Conservation (phyloP, 92 coral and sea anemone species). For the Porites divaricata region DNA sequence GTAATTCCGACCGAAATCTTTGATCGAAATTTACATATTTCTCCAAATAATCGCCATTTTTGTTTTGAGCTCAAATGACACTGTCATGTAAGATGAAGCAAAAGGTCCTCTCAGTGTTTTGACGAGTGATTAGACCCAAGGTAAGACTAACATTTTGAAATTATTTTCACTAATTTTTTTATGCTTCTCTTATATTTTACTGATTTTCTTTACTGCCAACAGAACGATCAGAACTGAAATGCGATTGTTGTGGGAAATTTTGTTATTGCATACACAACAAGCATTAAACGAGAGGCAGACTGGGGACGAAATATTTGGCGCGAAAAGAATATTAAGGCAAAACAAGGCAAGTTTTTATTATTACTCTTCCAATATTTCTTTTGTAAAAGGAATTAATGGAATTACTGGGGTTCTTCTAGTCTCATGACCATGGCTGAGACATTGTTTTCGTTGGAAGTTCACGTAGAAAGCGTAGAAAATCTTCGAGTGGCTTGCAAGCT, state of each 20-base stretch:
- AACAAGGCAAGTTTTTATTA: background rate
- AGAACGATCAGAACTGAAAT: too few relatives aligned
- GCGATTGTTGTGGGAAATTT: background rate
- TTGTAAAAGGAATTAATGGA: background rate
- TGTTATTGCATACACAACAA: background rate
- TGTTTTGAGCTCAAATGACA: background rate
- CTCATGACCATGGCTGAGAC: slow-evolving; percentile 60
- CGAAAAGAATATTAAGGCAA: slow-evolving; percentile 7
- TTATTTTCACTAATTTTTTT: background rate
- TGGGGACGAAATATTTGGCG: slow-evolving; percentile 44
- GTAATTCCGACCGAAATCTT: background rate
- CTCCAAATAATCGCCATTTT: background rate
- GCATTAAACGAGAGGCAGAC: background rate
- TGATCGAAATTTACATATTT: slow-evolving; percentile 2
- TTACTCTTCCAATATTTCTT: background rate
- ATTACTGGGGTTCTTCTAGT: background rate
- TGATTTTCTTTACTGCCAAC: too few relatives aligned
- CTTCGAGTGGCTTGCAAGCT: slow-evolving; percentile 72
- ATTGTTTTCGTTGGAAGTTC: slow-evolving; percentile 91
- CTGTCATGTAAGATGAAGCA: background rate
- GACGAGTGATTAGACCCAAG: too few relatives aligned
- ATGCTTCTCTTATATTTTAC: background rate
- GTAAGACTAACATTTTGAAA: too few relatives aligned
- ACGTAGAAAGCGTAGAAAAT: slow-evolving; percentile 80
- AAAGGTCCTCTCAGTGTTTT: background rate